Conservation (phyloP, 2,888 invertebrate species). For the Papilio elwesi region DNA sequence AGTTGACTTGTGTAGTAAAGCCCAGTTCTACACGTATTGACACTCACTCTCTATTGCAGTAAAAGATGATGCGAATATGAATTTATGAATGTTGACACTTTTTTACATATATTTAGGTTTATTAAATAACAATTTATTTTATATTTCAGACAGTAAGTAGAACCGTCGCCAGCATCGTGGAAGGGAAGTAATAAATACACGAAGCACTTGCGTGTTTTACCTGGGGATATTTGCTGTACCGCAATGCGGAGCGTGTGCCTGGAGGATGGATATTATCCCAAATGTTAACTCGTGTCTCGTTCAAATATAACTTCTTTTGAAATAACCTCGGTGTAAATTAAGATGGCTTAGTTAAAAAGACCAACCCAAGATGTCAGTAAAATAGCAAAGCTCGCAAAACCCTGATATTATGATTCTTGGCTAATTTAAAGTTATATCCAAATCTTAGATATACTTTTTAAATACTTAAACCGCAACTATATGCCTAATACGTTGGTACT, state of each 20-base stretch:
- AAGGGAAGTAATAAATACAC: constrained; percentile 39
- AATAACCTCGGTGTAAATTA: not conserved
- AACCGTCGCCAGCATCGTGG: constrained; percentile 28
- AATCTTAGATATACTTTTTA: no score
- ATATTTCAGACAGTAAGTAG: constrained; percentile 24
- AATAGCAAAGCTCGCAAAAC: no score
- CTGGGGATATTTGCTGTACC: constrained; percentile 38
- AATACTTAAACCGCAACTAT: no score
- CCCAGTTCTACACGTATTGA: no score
- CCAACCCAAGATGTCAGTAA: no score
- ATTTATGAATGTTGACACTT: no score
- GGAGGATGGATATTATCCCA: constrained; percentile 28
- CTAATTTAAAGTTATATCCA: no score
- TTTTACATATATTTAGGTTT: not conserved
- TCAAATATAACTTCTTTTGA: not conserved
- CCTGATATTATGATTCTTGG: not conserved
- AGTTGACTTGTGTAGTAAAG: no score
- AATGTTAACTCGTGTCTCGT: constrained; percentile 26
- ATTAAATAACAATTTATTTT: constrained; percentile 9
- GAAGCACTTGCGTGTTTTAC: constrained; percentile 39
- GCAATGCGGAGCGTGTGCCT: constrained; percentile 33
- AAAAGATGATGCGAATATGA: no score
- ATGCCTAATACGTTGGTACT: no score
- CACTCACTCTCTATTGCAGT: no score
- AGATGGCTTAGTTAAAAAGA: not conserved